These are phyloP conservation scores for Drosophila pachea DNA, from an alignment of 1,140 invertebrate species.

Conservation along the genomic window DNA sequence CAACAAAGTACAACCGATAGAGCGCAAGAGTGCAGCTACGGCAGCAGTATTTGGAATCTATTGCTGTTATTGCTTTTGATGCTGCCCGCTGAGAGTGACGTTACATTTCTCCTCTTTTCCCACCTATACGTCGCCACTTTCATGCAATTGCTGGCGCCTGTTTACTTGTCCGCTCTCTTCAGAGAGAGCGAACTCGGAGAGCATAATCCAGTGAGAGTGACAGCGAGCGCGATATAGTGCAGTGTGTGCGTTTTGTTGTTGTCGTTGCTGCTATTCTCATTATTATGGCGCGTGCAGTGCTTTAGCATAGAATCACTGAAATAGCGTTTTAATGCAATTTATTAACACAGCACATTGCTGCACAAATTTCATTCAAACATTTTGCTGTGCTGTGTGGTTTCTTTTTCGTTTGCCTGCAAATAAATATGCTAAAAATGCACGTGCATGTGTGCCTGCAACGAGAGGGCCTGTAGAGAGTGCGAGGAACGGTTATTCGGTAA, in stretches of 20 bases:
- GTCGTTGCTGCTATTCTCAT: not conserved
- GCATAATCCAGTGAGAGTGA: slow-evolving; percentile 11
- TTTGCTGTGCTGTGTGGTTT: slow-evolving; percentile 41
- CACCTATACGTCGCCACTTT: slow-evolving; percentile 36
- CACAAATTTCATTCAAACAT: slow-evolving; percentile 53
- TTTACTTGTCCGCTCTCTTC: slow-evolving; percentile 43
- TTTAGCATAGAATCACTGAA: slow-evolving; percentile 39
- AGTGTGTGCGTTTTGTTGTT: slow-evolving; percentile 29
- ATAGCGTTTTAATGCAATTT: slow-evolving; percentile 28
- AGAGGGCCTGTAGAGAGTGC: slow-evolving; percentile 12
- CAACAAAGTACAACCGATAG: slow-evolving; percentile 2
- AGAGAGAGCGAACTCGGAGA: slow-evolving; percentile 4
- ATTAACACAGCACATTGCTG: slow-evolving; percentile 22
- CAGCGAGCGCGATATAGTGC: slow-evolving; percentile 23
- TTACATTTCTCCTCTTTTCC: slow-evolving; percentile 39
- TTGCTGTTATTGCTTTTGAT: slow-evolving; percentile 19
- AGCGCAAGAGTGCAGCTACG: slow-evolving; percentile 18
- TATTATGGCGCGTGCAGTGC: slow-evolving; percentile 37
- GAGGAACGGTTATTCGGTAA: slow-evolving; percentile 21
- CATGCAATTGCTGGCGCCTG: slow-evolving; percentile 59
- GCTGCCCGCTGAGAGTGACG: slow-evolving; percentile 31
- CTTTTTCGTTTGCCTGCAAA: slow-evolving; percentile 20
- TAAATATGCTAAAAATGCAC: slow-evolving; percentile 55
- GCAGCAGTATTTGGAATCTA: slow-evolving; percentile 18
- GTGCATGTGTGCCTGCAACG: slow-evolving; percentile 33